Evolutionary conservation across 64 coral and sea anemone species (phyloP).

Genomic region (Stylophora pistillata): DNA sequence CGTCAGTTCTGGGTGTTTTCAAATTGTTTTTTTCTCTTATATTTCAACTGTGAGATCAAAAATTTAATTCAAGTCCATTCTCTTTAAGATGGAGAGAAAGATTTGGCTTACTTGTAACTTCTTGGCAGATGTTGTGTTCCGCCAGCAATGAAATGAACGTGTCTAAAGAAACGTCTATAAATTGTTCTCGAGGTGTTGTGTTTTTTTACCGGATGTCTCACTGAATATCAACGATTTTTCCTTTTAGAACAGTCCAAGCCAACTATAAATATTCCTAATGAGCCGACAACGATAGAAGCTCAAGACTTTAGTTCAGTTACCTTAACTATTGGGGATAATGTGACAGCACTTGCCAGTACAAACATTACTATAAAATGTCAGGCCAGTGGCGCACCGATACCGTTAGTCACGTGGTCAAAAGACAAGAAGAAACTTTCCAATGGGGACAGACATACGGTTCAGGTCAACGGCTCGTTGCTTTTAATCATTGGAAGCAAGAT

Average conservation of each 20-base stretch:
- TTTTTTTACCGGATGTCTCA: neutral
- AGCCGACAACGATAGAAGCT: slow-evolving; percentile 33
- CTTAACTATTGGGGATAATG: slow-evolving; percentile 55
- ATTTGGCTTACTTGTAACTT: neutral
- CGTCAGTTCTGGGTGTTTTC: too few species aligned
- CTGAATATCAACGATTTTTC: neutral
- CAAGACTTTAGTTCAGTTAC: slow-evolving; percentile 31
- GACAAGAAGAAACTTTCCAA: neutral
- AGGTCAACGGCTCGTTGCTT: slow-evolving; percentile 45
- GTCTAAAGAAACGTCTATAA: too few species aligned
- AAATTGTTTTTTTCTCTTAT: too few species aligned
- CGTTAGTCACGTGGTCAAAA: slow-evolving; percentile 55
- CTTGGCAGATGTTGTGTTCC: neutral
- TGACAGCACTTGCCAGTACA: slow-evolving; percentile 58
- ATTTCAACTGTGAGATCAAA: too few species aligned
- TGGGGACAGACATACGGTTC: slow-evolving; percentile 15
- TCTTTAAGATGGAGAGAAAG: too few species aligned
- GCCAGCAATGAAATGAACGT: neutral
- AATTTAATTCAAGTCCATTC: too few species aligned
- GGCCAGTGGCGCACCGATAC: slow-evolving; percentile 50
- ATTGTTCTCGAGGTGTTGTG: neutral
- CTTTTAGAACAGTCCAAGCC: slow-evolving; percentile 15
- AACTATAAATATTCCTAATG: neutral
- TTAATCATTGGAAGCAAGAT: neutral
- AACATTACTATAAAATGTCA: slow-evolving; percentile 48